Percentiles rank a stretch among this genome's conserved stretches.
phyloP scores from a whole-genome alignment of 2,113 vertebrate genomes.

The Ovibos moschatus region DNA sequence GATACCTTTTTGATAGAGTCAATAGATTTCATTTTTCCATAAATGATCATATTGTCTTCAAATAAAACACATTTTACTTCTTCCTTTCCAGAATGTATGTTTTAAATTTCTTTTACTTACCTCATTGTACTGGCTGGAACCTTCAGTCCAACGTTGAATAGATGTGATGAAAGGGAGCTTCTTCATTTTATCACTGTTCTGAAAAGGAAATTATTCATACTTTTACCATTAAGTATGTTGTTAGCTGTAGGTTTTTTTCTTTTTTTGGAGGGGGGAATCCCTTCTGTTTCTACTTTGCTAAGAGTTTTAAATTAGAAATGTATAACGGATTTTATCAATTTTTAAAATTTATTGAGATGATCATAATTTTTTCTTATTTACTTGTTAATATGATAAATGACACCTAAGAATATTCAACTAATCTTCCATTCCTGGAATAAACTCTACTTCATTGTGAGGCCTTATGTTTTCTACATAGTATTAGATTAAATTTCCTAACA shows the following conservation, averaged over 20 bases:
- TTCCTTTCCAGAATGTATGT: neutral
- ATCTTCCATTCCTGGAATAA: neutral
- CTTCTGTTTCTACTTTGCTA: neutral
- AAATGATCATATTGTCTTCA: neutral
- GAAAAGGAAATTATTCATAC: neutral
- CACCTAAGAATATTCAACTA: neutral
- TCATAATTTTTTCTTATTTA: neutral
- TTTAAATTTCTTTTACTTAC: neutral
- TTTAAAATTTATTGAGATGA: neutral
- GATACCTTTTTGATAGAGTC: neutral
- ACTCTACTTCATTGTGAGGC: neutral
- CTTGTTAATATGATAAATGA: neutral
- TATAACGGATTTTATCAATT: neutral
- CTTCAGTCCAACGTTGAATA: neutral
- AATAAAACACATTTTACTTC: neutral
- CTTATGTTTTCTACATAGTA: neutral
- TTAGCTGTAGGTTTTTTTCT: neutral
- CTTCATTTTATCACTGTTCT: neutral
- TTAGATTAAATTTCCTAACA: neutral
- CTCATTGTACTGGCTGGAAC: neutral
- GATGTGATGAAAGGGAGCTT: neutral
- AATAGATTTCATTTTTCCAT: neutral
- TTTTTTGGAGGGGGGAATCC: neutral
- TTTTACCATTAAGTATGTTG: neutral
- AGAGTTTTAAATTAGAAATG: neutral